A percentile compares a stretch with the other conserved stretches of the same genome.
phyloP scores from a whole-genome alignment of 2,797 vertebrate genomes.

The Acrossocheilus fasciatus region DNA sequence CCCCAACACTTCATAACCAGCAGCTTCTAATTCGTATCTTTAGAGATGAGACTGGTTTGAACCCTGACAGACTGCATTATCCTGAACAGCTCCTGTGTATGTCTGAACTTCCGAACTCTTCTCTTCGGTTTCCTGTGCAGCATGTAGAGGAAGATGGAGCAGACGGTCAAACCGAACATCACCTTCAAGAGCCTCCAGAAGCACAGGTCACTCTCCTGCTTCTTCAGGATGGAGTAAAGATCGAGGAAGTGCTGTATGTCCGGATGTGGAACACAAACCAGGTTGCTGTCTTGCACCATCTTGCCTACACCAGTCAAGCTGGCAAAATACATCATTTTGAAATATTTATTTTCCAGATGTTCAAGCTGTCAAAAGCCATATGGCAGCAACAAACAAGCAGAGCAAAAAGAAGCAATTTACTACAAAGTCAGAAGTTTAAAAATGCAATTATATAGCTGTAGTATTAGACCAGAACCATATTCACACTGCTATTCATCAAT shows the following conservation, averaged over 20 bases:
- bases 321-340: neutral
- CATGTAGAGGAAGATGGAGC: neutral
- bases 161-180: neutral
- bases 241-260: neutral
- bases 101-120: neutral
- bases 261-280: neutral
- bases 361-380: neutral
- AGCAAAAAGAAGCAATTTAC: neutral
- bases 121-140: neutral
- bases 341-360: neutral
- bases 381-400: neutral
- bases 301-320: neutral
- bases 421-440: neutral
- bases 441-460: neutral
- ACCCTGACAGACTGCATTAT: neutral
- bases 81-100: neutral
- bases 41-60: neutral
- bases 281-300: neutral
- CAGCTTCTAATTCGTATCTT: neutral
- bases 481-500: neutral
- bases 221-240: neutral
- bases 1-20: neutral
- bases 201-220: neutral
- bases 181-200: constrained; percentile 1
- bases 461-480: neutral